Percentiles rank a stretch among this genome's conserved stretches.
These are phyloP conservation scores for Drosophila albomicans DNA, from an alignment of 1,140 invertebrate genomes.

Conservation along the genomic window DNA sequence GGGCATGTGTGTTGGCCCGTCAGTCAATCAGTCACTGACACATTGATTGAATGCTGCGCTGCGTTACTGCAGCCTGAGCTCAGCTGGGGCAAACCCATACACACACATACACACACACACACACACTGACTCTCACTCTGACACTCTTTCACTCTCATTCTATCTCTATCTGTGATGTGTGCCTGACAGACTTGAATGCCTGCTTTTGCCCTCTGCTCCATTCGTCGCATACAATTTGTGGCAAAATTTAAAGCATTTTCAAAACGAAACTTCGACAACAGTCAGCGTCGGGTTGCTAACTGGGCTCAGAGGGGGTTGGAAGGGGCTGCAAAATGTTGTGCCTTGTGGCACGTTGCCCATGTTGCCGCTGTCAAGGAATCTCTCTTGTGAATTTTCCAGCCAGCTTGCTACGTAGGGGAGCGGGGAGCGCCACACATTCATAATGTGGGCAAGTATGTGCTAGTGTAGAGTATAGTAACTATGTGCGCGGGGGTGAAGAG, in stretches of 20 bases:
- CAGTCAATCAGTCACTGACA: constrained; percentile 51
- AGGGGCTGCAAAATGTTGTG: constrained; percentile 18
- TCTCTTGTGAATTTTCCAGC: constrained; percentile 68
- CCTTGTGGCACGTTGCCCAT: constrained; percentile 48
- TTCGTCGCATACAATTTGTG: constrained; percentile 33
- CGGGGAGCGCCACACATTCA: constrained; percentile 33
- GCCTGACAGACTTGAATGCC: constrained; percentile 7
- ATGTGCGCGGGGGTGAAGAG: not conserved
- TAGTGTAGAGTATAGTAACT: not conserved
- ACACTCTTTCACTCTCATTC: not conserved
- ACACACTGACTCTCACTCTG: not conserved
- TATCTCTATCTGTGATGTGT: constrained; percentile 5
- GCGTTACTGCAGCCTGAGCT: constrained; percentile 7
- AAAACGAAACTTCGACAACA: constrained; percentile 35
- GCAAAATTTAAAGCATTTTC: constrained; percentile 65
- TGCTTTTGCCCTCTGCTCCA: not conserved
- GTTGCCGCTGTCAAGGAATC: constrained; percentile 50
- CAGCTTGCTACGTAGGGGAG: constrained; percentile 54
- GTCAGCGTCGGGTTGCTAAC: constrained; percentile 15
- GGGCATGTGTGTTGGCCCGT: constrained; percentile 10
- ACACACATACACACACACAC: not conserved
- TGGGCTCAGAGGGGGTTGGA: not conserved
- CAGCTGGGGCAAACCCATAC: constrained; percentile 19
- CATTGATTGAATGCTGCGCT: constrained; percentile 51
- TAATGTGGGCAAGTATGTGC: constrained; percentile 22